Evolutionary conservation across 2,888 invertebrate genomes (phyloP).

Genomic region (Achlya flavicornis): DNA sequence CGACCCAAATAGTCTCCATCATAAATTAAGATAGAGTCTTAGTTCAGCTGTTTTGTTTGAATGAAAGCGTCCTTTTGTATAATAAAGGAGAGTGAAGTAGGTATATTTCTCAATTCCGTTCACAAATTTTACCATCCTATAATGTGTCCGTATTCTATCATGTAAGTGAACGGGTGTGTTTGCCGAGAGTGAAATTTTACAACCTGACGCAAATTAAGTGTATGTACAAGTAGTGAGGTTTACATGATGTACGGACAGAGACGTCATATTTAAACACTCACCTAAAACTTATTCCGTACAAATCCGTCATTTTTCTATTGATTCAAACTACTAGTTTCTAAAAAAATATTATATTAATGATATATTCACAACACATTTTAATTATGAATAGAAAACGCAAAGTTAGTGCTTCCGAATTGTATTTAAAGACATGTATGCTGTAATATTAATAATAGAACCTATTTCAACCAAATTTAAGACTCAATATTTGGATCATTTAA

Average conservation of each 20-base stretch:
- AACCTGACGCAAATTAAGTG: constrained; percentile 55
- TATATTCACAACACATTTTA: too few relatives aligned
- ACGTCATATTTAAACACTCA: constrained; percentile 31
- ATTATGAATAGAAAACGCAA: too few relatives aligned
- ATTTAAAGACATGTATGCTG: too few relatives aligned
- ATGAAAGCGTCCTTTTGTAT: constrained; percentile 7
- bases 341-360: too few relatives aligned
- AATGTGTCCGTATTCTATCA: constrained; percentile 32
- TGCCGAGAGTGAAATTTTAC: constrained; percentile 67
- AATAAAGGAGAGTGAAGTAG: background rate
- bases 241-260: constrained; percentile 29
- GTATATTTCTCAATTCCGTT: constrained; percentile 18
- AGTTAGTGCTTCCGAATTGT: too few relatives aligned
- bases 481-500: too few relatives aligned
- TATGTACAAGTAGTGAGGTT: constrained; percentile 30
- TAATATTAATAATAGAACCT: too few relatives aligned
- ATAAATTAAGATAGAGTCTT: constrained; percentile 34
- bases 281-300: too few relatives aligned
- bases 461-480: too few relatives aligned
- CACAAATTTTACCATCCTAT: constrained; percentile 26
- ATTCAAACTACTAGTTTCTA: too few relatives aligned
- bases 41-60: background rate
- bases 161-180: constrained; percentile 47
- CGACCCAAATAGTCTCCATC: too few relatives aligned
- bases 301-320: background rate